Conservation (phyloP, 2,113 vertebrate species). For the Hiodon tergisus region DNA sequence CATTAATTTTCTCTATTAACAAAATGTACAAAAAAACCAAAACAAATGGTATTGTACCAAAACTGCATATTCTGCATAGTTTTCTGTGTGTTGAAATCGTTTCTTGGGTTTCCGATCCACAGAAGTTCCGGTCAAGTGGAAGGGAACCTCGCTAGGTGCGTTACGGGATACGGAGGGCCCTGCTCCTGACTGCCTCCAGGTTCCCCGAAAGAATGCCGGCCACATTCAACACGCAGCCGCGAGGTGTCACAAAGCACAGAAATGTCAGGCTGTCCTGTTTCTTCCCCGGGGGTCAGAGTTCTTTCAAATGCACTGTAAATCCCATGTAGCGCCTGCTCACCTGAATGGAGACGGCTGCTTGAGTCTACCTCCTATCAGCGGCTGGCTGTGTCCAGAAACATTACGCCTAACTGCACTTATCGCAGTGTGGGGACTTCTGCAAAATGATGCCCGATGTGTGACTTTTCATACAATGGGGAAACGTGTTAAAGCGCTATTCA, state of each 20-base stretch:
- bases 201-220: conserved; percentile 45
- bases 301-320: neutral
- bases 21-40: no score
- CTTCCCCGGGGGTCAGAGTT: neutral
- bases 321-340: neutral
- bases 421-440: neutral
- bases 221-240: conserved; percentile 32
- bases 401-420: neutral
- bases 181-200: conserved; percentile 59
- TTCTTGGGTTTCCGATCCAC: no score
- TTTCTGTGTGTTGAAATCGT: no score
- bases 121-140: no score
- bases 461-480: neutral
- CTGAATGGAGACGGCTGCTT: neutral
- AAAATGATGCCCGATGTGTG: neutral
- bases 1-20: neutral
- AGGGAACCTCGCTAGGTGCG: conserved; percentile 11
- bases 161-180: conserved; percentile 62
- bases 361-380: neutral
- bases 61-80: no score
- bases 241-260: neutral
- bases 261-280: neutral
- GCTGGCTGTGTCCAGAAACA: neutral
- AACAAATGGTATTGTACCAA: no score
- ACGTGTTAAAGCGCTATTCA: neutral